These are phyloP conservation scores for Mesembrinibis cayennensis DNA, from an alignment of 2,113 vertebrate species.

Conservation along the genomic window DNA sequence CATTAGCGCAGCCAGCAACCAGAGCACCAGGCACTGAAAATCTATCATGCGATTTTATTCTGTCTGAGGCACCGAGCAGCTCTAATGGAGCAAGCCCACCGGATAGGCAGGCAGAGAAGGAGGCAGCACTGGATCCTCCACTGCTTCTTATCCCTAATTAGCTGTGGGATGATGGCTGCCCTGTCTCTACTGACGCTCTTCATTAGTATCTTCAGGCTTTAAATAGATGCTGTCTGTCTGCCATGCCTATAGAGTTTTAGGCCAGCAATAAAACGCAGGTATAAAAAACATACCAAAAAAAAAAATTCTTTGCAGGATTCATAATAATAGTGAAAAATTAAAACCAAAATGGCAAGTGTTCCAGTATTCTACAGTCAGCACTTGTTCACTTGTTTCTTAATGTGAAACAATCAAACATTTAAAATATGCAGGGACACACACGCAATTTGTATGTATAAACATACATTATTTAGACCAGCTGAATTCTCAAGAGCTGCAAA, in stretches of 20 bases:
- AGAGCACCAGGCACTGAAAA: neutral
- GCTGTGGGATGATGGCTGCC: neutral
- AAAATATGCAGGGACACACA: conserved; percentile 52
- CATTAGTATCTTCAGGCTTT: neutral
- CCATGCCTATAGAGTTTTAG: neutral
- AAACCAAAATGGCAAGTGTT: neutral
- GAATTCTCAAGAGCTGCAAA: conserved; percentile 59
- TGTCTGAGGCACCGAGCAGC: neutral
- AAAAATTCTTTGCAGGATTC: neutral
- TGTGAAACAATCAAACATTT: conserved; percentile 40
- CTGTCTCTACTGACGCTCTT: neutral
- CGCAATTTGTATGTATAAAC: conserved; percentile 48
- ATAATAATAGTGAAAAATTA: neutral
- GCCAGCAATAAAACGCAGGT: neutral
- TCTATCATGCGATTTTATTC: neutral
- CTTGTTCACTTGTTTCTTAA: conserved; percentile 22
- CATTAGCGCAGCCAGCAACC: neutral
- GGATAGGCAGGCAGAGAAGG: neutral
- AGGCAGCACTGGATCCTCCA: neutral
- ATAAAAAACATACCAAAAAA: neutral
- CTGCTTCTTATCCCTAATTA: neutral
- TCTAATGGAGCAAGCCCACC: neutral
- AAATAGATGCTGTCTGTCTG: neutral
- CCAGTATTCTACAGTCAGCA: neutral
- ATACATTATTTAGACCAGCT: conserved; percentile 62